Evolutionary conservation across 2,113 vertebrate species (phyloP).

Genomic region (Blennius ocellaris): DNA sequence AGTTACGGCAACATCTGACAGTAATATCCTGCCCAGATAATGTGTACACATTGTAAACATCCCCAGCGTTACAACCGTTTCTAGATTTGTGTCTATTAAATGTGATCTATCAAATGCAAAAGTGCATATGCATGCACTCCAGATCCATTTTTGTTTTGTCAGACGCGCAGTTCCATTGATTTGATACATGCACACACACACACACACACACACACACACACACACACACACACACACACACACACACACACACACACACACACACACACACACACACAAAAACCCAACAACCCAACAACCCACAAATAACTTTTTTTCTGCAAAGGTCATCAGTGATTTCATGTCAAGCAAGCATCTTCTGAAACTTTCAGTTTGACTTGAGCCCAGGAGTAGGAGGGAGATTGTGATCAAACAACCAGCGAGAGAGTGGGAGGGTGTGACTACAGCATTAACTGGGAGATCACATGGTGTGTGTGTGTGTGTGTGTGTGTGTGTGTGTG

Average conservation of each 20-base stretch:
- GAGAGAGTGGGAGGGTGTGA: slow-evolving; percentile 72
- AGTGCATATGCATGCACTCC: not conserved
- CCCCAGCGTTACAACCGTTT: not conserved
- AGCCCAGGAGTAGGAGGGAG: slow-evolving; percentile 60
- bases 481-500: slow-evolving; percentile 20
- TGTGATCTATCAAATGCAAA: not conserved
- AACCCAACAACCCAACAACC: too few relatives aligned
- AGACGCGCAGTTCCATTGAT: slow-evolving; percentile 3
- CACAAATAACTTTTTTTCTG: too few relatives aligned
- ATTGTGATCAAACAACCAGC: slow-evolving; percentile 70
- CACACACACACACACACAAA: too few relatives aligned
- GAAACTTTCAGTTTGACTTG: slow-evolving; percentile 70
- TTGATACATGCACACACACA: too few relatives aligned
- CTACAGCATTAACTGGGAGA: slow-evolving; percentile 64
- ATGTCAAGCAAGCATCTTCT: slow-evolving; percentile 49
- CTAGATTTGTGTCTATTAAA: not conserved
- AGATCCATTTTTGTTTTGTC: slow-evolving; percentile 5
- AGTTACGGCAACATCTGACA: not conserved
- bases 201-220: too few relatives aligned
- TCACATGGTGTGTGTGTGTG: slow-evolving; percentile 63
- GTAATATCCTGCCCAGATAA: not conserved
- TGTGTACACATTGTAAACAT: not conserved
- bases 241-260: too few relatives aligned
- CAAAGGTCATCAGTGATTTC: slow-evolving; percentile 61
- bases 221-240: too few relatives aligned